phyloP scores from a whole-genome alignment of 2,888 invertebrate genomes.

The Cinara cedri region DNA sequence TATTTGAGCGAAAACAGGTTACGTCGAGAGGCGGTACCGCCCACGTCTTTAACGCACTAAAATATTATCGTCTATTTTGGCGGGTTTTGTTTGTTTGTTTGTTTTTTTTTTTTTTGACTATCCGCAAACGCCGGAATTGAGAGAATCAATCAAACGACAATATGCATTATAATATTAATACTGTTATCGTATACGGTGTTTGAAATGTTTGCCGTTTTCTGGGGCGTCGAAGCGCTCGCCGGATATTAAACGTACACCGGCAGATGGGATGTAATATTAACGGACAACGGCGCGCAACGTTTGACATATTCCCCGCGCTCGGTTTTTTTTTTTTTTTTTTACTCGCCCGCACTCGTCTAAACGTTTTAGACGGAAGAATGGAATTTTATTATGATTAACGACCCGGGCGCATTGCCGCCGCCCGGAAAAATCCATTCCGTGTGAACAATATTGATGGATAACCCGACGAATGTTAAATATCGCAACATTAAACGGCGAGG shows the following conservation, averaged over 20 bases:
- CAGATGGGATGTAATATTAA: conserved; percentile 31
- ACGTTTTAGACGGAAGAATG: conserved; percentile 22
- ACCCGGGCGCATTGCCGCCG: not conserved
- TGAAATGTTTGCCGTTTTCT: conserved; percentile 20
- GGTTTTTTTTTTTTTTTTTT: not conserved
- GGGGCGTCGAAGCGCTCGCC: not conserved
- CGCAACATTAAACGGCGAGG: no score
- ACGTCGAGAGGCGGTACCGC: no score
- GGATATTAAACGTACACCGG: conserved; percentile 17
- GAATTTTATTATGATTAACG: conserved; percentile 41
- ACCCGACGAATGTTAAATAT: conserved; percentile 3
- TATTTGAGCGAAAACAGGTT: no score
- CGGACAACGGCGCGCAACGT: not conserved
- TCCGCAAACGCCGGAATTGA: no score
- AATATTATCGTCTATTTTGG: no score
- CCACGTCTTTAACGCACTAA: no score
- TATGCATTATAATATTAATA: no score
- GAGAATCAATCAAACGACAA: no score
- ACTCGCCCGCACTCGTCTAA: conserved; percentile 1
- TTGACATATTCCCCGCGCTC: conserved; percentile 35
- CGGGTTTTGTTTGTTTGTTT: no score
- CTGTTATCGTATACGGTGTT: not conserved
- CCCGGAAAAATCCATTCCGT: not conserved
- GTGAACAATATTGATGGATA: conserved; percentile 17
- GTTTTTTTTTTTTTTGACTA: no score